These are phyloP conservation scores for Leptinotarsa undecemlineata DNA, from an alignment of 1,140 invertebrate species.

Conservation along the genomic window DNA sequence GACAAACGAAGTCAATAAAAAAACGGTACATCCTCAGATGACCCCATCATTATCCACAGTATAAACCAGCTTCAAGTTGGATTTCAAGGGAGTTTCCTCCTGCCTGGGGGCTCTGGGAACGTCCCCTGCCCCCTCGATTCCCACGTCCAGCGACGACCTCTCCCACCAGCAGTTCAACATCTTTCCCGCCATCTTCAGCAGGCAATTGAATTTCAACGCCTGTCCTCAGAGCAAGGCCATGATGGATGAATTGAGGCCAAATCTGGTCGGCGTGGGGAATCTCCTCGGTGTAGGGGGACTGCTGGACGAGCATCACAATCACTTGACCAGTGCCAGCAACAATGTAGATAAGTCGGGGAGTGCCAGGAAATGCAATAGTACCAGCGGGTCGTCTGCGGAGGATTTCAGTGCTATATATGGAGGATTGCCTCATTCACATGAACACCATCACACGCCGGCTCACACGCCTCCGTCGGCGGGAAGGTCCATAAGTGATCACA, in stretches of 20 bases:
- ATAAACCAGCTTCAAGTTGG: slow-evolving; percentile 57
- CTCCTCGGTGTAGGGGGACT: slow-evolving; percentile 75
- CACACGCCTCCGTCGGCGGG: slow-evolving; percentile 62
- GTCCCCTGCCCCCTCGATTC: slow-evolving; percentile 54
- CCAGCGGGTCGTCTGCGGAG: slow-evolving; percentile 75
- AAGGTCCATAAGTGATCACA: slow-evolving; percentile 64
- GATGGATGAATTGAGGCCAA: slow-evolving; percentile 83
- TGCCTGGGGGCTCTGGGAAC: slow-evolving; percentile 54
- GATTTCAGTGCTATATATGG: slow-evolving; percentile 78
- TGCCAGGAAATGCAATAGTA: slow-evolving; percentile 68
- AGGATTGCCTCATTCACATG: slow-evolving; percentile 58
- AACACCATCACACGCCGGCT: slow-evolving; percentile 63
- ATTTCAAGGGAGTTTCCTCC: slow-evolving; percentile 60
- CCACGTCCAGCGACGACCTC: slow-evolving; percentile 59
- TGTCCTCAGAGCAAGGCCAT: slow-evolving; percentile 72
- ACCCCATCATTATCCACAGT: slow-evolving; percentile 11
- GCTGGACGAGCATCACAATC: slow-evolving; percentile 75
- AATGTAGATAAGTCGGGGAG: slow-evolving; percentile 61
- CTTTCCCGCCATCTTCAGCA: slow-evolving; percentile 84
- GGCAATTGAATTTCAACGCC: slow-evolving; percentile 79
- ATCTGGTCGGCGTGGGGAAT: slow-evolving; percentile 73
- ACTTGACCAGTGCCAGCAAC: slow-evolving; percentile 57
- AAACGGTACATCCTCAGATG: not conserved
- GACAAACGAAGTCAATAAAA: not conserved
- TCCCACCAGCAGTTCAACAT: slow-evolving; percentile 85